phyloP scores from a whole-genome alignment of 2,113 vertebrate species.

The Hippocampus barbouri region DNA sequence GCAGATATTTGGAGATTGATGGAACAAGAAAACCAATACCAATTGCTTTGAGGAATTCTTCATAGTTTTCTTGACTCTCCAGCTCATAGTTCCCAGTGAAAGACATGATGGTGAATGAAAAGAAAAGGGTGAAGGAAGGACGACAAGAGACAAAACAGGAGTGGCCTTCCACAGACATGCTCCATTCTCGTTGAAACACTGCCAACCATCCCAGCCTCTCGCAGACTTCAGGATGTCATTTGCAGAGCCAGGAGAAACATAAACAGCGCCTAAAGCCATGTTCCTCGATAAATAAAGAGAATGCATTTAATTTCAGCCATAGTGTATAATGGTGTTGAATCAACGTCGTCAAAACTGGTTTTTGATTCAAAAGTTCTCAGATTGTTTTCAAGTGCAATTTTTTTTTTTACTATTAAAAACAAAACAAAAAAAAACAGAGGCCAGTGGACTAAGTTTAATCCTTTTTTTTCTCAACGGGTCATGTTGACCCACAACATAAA shows the following conservation, averaged over 20 bases:
- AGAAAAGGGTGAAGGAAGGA: slow-evolving; percentile 7
- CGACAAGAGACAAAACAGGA: slow-evolving; percentile 28
- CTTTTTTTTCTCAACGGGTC: too few relatives aligned
- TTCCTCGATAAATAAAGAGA: too few relatives aligned
- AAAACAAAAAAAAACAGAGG: too few relatives aligned
- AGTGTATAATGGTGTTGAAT: too few relatives aligned
- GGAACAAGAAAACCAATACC: slow-evolving; percentile 43
- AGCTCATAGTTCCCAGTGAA: slow-evolving; percentile 80
- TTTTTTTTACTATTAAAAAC: too few relatives aligned
- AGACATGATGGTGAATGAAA: slow-evolving; percentile 64
- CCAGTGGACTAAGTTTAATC: too few relatives aligned
- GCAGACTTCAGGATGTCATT: not conserved
- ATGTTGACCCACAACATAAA: too few relatives aligned
- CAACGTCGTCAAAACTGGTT: too few relatives aligned
- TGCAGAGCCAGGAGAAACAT: not conserved
- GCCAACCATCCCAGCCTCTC: slow-evolving; percentile 7
- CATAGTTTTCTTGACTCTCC: slow-evolving; percentile 80
- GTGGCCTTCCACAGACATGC: slow-evolving; percentile 25
- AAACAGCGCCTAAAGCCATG: not conserved
- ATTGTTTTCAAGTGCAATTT: too few relatives aligned
- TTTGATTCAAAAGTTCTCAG: too few relatives aligned
- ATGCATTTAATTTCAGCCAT: too few relatives aligned
- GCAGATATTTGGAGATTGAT: not conserved
- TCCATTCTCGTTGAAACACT: not conserved
- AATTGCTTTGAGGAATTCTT: slow-evolving; percentile 73